Percentiles rank a stretch among this genome's conserved stretches.
phyloP scores from a whole-genome alignment of 1,140 invertebrate species.

The Odontomachus brunneus region DNA sequence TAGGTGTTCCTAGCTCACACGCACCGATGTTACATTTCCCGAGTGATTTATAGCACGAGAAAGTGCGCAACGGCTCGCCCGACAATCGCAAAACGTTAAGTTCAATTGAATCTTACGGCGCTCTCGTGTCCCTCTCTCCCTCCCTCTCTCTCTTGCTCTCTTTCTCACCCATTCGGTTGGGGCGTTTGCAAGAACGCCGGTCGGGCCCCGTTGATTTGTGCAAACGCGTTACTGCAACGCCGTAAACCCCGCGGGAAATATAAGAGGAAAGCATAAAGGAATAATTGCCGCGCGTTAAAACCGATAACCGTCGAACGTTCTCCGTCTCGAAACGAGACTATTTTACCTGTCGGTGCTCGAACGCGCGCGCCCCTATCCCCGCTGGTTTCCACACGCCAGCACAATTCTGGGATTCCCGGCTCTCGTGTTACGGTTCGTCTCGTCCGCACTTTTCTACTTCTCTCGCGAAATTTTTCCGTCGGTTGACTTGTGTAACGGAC shows the following conservation, averaged over 20 bases:
- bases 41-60: constrained; percentile 34
- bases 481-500: constrained; percentile 62
- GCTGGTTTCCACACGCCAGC: constrained; percentile 50
- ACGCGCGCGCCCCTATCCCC: background rate
- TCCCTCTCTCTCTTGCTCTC: too few species aligned
- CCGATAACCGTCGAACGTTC: background rate
- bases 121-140: too few species aligned
- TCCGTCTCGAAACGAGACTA: background rate
- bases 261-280: background rate
- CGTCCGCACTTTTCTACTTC: constrained; percentile 37
- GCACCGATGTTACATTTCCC: constrained; percentile 7
- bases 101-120: constrained; percentile 32
- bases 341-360: background rate
- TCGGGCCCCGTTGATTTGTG: background rate
- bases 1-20: constrained; percentile 9
- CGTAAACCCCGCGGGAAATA: constrained; percentile 22
- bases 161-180: too few species aligned
- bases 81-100: constrained; percentile 1
- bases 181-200: background rate
- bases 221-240: background rate
- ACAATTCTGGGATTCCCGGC: constrained; percentile 68
- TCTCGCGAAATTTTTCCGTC: constrained; percentile 65
- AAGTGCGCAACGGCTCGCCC: background rate
- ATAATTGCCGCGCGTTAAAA: background rate
- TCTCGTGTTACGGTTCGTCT: constrained; percentile 46